Evolutionary conservation across 2,888 invertebrate genomes (phyloP).

Genomic region (Phalera bucephala): DNA sequence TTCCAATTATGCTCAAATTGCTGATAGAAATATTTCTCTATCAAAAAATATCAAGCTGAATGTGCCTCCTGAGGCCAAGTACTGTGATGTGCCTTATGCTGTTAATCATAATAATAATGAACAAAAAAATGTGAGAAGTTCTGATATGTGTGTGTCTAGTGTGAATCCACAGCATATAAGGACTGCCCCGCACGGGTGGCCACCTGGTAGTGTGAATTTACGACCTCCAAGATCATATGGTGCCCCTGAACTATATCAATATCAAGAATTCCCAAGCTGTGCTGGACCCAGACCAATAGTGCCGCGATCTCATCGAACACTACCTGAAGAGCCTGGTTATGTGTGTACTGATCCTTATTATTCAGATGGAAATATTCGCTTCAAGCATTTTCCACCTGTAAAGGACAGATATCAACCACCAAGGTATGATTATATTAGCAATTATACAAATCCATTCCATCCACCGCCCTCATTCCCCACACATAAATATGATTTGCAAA

Average conservation of each 20-base stretch:
- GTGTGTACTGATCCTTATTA: constrained; percentile 62
- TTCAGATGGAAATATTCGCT: constrained; percentile 64
- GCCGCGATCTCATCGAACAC: constrained; percentile 50
- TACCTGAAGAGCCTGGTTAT: constrained; percentile 59
- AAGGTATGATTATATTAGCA: constrained; percentile 75
- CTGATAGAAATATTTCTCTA: constrained; percentile 43
- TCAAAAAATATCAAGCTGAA: constrained; percentile 61
- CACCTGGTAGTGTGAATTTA: constrained; percentile 50
- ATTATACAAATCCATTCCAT: constrained; percentile 66
- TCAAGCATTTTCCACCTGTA: constrained; percentile 67
- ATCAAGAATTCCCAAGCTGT: constrained; percentile 64
- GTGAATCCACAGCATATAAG: constrained; percentile 48
- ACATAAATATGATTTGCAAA: constrained; percentile 69
- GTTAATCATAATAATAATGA: constrained; percentile 63
- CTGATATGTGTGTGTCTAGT: constrained; percentile 61
- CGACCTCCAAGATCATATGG: constrained; percentile 55
- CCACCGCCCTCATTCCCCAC: constrained; percentile 54
- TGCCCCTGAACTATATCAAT: constrained; percentile 66
- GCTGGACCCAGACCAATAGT: constrained; percentile 57
- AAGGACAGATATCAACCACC: constrained; percentile 68
- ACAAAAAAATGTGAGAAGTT: constrained; percentile 60
- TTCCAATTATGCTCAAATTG: constrained; percentile 35
- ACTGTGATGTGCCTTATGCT: constrained; percentile 79
- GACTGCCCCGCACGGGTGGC: constrained; percentile 57
- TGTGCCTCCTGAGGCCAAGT: constrained; percentile 62